Conservation (phyloP, 2,113 vertebrate species). For the Cromileptes altivelis region DNA sequence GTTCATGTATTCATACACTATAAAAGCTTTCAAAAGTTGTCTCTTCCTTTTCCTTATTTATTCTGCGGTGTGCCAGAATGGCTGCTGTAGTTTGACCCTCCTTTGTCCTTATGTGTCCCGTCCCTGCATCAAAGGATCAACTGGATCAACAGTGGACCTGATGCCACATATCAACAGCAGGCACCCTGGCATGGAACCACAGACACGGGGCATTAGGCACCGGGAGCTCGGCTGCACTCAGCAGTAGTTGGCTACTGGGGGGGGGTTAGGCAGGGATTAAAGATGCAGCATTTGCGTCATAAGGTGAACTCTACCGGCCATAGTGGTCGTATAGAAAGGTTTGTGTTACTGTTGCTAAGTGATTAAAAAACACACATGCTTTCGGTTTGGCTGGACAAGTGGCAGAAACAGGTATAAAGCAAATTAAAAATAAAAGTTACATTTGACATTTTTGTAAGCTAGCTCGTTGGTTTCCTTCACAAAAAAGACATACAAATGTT, state of each 20-base stretch:
- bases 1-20: neutral
- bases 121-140: slow-evolving; percentile 58
- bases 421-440: neutral
- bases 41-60: neutral
- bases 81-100: slow-evolving; percentile 35
- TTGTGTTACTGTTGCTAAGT: slow-evolving; percentile 38
- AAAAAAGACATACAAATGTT: neutral
- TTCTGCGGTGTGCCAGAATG: neutral
- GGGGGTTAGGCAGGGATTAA: slow-evolving; percentile 42
- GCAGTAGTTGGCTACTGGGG: slow-evolving; percentile 40
- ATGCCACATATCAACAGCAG: slow-evolving; percentile 56
- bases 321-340: slow-evolving; percentile 48
- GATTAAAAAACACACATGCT: neutral
- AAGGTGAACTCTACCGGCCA: slow-evolving; percentile 38
- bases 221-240: slow-evolving; percentile 34
- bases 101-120: slow-evolving; percentile 43
- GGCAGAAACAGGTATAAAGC: slow-evolving; percentile 5
- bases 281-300: slow-evolving; percentile 62
- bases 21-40: neutral
- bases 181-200: slow-evolving; percentile 33
- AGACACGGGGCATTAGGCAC: slow-evolving; percentile 38
- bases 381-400: slow-evolving; percentile 1
- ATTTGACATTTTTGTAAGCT: neutral
- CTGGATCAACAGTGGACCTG: slow-evolving; percentile 55
- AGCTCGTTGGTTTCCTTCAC: neutral